Evolutionary conservation across 2,113 vertebrate genomes (phyloP).

Genomic region (Corythornis madagascariensis): DNA sequence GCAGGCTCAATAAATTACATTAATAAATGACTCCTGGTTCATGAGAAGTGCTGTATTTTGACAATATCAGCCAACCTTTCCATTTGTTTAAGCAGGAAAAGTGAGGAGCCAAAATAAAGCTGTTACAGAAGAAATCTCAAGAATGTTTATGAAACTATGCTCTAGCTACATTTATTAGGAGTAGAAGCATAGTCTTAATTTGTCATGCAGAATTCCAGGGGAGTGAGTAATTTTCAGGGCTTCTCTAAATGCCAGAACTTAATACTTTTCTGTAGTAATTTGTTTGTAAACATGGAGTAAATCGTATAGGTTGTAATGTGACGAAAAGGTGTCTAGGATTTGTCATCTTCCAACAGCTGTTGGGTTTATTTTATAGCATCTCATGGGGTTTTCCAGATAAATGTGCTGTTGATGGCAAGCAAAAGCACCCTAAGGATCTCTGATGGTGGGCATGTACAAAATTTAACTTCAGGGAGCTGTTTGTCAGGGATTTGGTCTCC

Average conservation of each 20-base stretch:
- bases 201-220: constrained; percentile 77
- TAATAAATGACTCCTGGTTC: constrained; percentile 74
- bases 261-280: constrained; percentile 66
- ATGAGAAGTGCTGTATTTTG: constrained; percentile 76
- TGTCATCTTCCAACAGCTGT: constrained; percentile 60
- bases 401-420: constrained; percentile 14
- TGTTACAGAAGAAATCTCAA: constrained; percentile 76
- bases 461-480: not conserved
- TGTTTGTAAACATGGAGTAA: constrained; percentile 72
- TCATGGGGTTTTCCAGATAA: constrained; percentile 56
- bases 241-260: constrained; percentile 70
- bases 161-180: constrained; percentile 75
- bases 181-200: constrained; percentile 68
- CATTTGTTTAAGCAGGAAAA: constrained; percentile 80
- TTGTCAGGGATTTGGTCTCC: not conserved
- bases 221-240: constrained; percentile 75
- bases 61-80: constrained; percentile 78
- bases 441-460: not conserved
- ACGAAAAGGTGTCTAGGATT: constrained; percentile 63
- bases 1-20: constrained; percentile 65
- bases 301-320: constrained; percentile 41
- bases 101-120: constrained; percentile 78
- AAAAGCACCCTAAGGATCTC: constrained; percentile 36
- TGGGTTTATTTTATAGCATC: constrained; percentile 44
- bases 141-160: constrained; percentile 78